Evolutionary conservation across 2,797 vertebrate genomes (phyloP), one percentile per base, ranked within the genome.

Genomic region (Remorina albescens): DNA sequence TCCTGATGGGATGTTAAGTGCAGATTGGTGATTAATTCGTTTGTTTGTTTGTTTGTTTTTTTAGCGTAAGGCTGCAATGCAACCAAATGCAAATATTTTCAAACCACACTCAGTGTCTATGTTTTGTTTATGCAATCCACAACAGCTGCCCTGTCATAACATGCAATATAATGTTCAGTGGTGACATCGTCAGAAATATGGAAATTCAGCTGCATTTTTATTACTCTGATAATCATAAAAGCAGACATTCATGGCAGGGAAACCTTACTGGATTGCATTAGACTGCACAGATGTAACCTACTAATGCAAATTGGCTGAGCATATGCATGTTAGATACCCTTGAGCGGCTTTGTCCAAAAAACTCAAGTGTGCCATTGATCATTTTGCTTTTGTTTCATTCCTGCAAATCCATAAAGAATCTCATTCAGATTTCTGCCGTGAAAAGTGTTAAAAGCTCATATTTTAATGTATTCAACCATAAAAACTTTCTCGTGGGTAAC

Each of bases 391-490:
- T 59, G 13, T 30, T 26, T 54, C 15, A 59, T 18, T 56, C 26
- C 36, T 44, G 28, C 28, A 5, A 56, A 56, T 19, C 47, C 32
- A 46, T 51, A 19, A 10, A 61, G 1, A 56, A 58, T 8, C 36
- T 72, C 19, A 59, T 55, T 59, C 4, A 78, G 18, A 12, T 21
- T 37, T 4, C 39, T 18, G 8, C 18, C 25, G 23, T 51, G 5
- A 21, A 28, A 71, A 64, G 41, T 34, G 23, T 7, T 13, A 53
- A 3, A 51, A 5, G 37, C 41, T 34, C 36, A 8, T 30, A 32
- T 47, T 9, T 37, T 18, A 78, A 44, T 25, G 26, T 63, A 59
- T 36, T 66, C 3, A 57, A 25, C n/a, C 30, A 26, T 51, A 37
- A 36, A 57, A 56, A 19, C 7, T 2, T 55, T 50, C 55, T 66